These are phyloP conservation scores for Corbicula japonica DNA, from an alignment of 2,888 invertebrate genomes.

Conservation along the genomic window DNA sequence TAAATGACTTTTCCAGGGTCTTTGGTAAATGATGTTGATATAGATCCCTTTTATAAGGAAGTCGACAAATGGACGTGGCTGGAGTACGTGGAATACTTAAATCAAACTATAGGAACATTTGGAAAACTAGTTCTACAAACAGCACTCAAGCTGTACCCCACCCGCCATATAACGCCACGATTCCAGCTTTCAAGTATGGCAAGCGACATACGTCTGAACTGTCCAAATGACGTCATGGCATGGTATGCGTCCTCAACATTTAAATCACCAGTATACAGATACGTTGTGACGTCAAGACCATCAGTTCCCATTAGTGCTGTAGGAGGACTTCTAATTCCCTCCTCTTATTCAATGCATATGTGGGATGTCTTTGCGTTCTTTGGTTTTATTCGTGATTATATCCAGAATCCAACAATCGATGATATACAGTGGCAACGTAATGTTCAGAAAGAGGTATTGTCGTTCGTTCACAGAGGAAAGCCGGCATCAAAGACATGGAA, in stretches of 20 bases:
- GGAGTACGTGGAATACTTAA: slow-evolving; percentile 74
- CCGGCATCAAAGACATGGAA: slow-evolving; percentile 63
- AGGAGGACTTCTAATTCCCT: slow-evolving; percentile 44
- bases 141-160: slow-evolving; percentile 71
- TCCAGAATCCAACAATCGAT: slow-evolving; percentile 56
- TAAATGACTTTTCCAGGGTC: slow-evolving; percentile 71
- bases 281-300: slow-evolving; percentile 74
- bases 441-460: slow-evolving; percentile 71
- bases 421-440: slow-evolving; percentile 71
- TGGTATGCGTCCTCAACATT: slow-evolving; percentile 61
- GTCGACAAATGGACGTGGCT: slow-evolving; percentile 76
- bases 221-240: slow-evolving; percentile 75
- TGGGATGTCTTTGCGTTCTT: slow-evolving; percentile 80
- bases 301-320: slow-evolving; percentile 70
- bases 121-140: slow-evolving; percentile 58
- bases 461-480: slow-evolving; percentile 71
- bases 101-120: slow-evolving; percentile 75
- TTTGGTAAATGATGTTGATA: slow-evolving; percentile 78
- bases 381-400: slow-evolving; percentile 66
- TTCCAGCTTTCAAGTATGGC: slow-evolving; percentile 80
- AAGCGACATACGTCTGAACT: slow-evolving; percentile 79
- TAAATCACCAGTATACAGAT: slow-evolving; percentile 73
- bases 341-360: slow-evolving; percentile 74
- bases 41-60: slow-evolving; percentile 67
- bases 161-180: slow-evolving; percentile 68